Conservation (phyloP, 2,113 vertebrate genomes). For the Stigmatopora argus region DNA sequence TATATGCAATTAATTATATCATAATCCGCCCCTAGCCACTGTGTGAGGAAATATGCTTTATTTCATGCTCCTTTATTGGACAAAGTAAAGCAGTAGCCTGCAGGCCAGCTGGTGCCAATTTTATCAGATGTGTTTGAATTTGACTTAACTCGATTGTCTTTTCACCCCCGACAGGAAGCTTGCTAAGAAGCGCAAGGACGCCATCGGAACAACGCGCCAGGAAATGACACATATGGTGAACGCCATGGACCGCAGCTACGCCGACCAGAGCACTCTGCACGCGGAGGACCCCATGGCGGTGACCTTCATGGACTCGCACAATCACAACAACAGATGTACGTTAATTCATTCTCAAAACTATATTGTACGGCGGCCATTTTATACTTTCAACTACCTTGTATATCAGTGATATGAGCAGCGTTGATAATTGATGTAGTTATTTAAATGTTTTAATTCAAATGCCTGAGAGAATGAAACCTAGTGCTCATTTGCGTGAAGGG, state of each 20-base stretch:
- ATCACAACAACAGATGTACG: slow-evolving; percentile 96
- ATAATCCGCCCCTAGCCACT: not conserved
- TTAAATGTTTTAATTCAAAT: not conserved
- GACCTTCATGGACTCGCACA: slow-evolving; percentile 97
- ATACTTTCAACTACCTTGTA: too few species aligned
- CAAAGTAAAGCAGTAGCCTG: slow-evolving; percentile 23
- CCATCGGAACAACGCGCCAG: slow-evolving; percentile 88
- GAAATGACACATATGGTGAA: slow-evolving; percentile 99
- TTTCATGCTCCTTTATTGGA: not conserved
- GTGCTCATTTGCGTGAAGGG: not conserved
- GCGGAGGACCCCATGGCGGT: slow-evolving; percentile 94
- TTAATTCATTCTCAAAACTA: slow-evolving; percentile 30
- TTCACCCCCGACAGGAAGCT: slow-evolving; percentile 80
- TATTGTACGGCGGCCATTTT: too few species aligned
- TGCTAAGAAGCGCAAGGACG: slow-evolving; percentile 97
- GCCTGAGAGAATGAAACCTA: not conserved
- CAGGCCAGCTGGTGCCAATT: slow-evolving; percentile 24
- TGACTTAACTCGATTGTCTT: slow-evolving; percentile 21
- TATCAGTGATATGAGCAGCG: too few species aligned
- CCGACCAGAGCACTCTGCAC: slow-evolving; percentile 94
- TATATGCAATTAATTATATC: not conserved
- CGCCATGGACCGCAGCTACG: slow-evolving; percentile 94
- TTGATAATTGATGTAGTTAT: too few species aligned
- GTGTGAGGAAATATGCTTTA: not conserved
- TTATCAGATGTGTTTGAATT: not conserved